These are phyloP conservation scores for Riparia riparia DNA, from an alignment of 2,113 vertebrate genomes.

Conservation along the genomic window DNA sequence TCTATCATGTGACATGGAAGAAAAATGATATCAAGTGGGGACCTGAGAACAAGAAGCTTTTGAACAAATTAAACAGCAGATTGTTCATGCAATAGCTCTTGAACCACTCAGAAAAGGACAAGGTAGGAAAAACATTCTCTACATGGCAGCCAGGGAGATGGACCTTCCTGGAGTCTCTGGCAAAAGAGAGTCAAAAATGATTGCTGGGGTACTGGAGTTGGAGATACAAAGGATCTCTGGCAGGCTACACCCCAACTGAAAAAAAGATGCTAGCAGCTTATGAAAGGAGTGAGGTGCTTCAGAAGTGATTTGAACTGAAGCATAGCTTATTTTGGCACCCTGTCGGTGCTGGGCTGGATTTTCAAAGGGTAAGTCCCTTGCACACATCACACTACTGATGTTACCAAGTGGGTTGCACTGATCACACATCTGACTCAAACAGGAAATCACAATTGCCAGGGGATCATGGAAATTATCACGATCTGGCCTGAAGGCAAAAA, in stretches of 20 bases:
- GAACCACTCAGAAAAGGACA: neutral
- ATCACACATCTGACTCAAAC: accelerated
- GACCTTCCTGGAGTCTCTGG: neutral
- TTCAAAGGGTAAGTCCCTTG: neutral
- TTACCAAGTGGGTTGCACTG: neutral
- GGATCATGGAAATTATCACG: neutral
- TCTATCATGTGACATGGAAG: neutral
- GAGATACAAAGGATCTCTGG: neutral
- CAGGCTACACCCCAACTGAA: neutral
- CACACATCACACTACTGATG: neutral
- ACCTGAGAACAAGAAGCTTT: neutral
- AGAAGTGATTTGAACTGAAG: neutral
- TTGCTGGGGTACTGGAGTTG: neutral
- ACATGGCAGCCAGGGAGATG: neutral
- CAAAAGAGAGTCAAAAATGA: neutral
- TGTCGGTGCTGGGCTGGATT: accelerated
- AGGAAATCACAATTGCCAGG: neutral
- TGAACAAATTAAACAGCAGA: neutral
- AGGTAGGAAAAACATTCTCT: neutral
- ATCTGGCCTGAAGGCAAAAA: neutral
- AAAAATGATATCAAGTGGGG: neutral
- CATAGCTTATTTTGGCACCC: neutral
- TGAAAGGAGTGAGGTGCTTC: neutral
- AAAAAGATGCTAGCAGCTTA: neutral
- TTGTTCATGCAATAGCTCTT: neutral